Percentiles rank a stretch among this genome's conserved stretches.
These are phyloP conservation scores for Oryctolagus cuniculus DNA, from an alignment of 2,113 vertebrate genomes.

Conservation along the genomic window mOryCun1.1 NC_091432.1:127668001-127668500, in stretches of 20 bases:
- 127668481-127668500: neutral
- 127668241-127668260: neutral
- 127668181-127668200: neutral
- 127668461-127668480: neutral
- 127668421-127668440: neutral
- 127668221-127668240: neutral
- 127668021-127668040: constrained; percentile 26
- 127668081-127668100: neutral
- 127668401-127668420: neutral
- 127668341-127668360: constrained; percentile 22
- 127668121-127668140: neutral
- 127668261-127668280: neutral
- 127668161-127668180: neutral
- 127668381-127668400: constrained; percentile 27
- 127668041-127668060: neutral
- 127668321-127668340: neutral
- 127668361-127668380: neutral
- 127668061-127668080: neutral
- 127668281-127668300: neutral
- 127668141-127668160: neutral
- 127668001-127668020: neutral
- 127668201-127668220: neutral
- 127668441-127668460: neutral
- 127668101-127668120: neutral
- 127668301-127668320: neutral